Conservation (phyloP, 2,888 invertebrate species). For the Zygogramma bicolorata region DNA sequence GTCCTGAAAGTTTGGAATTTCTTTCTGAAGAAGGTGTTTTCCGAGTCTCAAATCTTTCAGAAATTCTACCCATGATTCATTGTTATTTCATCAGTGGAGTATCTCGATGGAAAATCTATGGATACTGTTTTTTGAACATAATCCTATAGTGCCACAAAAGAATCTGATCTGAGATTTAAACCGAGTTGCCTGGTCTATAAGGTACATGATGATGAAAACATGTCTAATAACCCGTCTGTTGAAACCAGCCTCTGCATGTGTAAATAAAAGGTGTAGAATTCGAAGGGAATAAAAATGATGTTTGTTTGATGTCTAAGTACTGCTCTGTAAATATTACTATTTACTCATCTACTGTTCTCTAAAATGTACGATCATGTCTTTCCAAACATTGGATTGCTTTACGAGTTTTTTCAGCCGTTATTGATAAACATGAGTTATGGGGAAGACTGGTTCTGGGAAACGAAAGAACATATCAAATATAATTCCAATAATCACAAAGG, state of each 20-base stretch:
- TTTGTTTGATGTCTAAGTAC: constrained; percentile 10
- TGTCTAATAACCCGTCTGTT: constrained; percentile 3
- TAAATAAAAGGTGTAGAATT: constrained; percentile 16
- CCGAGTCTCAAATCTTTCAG: too few relatives aligned
- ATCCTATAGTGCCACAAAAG: too few relatives aligned
- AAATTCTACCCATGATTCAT: too few relatives aligned
- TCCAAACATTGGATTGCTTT: constrained; percentile 2
- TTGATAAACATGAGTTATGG: too few relatives aligned
- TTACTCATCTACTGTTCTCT: constrained; percentile 9
- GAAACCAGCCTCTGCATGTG: background rate
- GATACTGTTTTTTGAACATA: too few relatives aligned
- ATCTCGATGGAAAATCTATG: too few relatives aligned
- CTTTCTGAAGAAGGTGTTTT: too few relatives aligned
- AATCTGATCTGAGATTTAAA: too few relatives aligned
- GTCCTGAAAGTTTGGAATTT: too few relatives aligned
- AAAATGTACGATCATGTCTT: background rate
- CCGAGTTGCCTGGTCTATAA: background rate
- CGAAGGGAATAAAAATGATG: constrained; percentile 14
- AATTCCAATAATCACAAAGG: too few relatives aligned
- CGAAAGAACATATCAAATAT: background rate
- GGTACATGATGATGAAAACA: background rate
- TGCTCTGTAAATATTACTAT: constrained; percentile 12
- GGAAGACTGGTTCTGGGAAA: too few relatives aligned
- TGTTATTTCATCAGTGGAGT: too few relatives aligned
- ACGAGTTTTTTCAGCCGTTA: background rate